phyloP scores from a whole-genome alignment of 2,797 vertebrate genomes.

The Sylvia borin region DNA sequence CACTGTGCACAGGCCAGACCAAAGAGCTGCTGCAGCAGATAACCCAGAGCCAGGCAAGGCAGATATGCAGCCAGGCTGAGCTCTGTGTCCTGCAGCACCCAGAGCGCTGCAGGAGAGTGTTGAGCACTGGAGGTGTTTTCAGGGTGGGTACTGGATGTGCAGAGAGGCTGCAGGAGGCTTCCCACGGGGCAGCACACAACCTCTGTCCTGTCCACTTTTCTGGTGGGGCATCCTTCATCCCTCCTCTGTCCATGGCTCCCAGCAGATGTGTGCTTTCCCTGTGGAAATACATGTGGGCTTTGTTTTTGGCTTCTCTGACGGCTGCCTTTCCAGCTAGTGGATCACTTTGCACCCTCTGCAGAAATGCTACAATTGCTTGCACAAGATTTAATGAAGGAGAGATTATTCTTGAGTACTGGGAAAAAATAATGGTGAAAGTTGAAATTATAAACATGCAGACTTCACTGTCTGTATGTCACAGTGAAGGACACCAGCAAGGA shows the following conservation, averaged over 20 bases:
- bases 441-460: not conserved
- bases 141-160: too few species aligned
- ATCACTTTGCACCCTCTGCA: not conserved
- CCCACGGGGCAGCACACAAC: not conserved
- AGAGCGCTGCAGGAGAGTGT: not conserved
- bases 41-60: not conserved
- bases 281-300: not conserved
- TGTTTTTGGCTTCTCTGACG: not conserved
- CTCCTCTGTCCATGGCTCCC: not conserved
- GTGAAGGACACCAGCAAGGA: not conserved
- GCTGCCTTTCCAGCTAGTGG: not conserved
- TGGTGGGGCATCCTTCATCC: not conserved
- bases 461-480: not conserved
- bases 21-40: not conserved
- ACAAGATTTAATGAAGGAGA: not conserved
- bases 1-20: fast-evolving
- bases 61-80: not conserved
- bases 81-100: fast-evolving
- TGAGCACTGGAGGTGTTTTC: fast-evolving
- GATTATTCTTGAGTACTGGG: not conserved
- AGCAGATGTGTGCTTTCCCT: not conserved
- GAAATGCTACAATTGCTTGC: not conserved
- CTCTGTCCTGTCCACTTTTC: not conserved
- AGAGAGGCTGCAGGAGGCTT: not conserved
- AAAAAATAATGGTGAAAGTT: not conserved